A percentile compares a stretch with the other conserved stretches of the same genome.
phyloP scores from a whole-genome alignment of 2,888 invertebrate species.

The Pachycephus smyrnensis region DNA sequence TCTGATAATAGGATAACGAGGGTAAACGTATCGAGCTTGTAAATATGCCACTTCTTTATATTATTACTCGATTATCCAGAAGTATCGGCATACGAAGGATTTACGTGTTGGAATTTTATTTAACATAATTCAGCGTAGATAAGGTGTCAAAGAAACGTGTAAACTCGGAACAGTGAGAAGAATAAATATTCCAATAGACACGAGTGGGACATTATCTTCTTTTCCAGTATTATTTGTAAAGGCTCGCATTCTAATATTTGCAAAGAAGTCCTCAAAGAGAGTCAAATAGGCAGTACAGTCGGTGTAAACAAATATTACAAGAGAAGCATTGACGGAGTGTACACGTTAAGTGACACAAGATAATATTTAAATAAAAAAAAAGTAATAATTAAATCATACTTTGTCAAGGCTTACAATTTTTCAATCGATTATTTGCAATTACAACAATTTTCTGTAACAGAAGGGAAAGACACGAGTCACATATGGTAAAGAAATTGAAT shows the following conservation, averaged over 20 bases:
- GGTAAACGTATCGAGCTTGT: not conserved
- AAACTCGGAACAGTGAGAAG: not conserved
- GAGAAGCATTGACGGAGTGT: not conserved
- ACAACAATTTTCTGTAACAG: not conserved
- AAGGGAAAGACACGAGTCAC: not conserved
- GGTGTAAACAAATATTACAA: not conserved
- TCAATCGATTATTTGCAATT: not conserved
- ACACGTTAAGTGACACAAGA: not conserved
- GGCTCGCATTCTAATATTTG: not conserved
- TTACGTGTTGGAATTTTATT: not conserved
- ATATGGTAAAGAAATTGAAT: not conserved
- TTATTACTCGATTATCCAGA: not conserved
- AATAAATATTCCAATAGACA: not conserved
- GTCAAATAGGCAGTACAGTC: not conserved
- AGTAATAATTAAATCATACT: not conserved
- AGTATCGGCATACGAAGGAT: not conserved
- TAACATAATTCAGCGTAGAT: not conserved
- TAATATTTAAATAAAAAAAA: not conserved
- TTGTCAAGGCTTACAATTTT: not conserved
- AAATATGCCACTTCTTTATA: not conserved
- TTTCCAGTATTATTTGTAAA: not conserved
- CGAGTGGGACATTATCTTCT: not conserved
- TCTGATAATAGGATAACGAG: not conserved
- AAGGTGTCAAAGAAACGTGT: not conserved
- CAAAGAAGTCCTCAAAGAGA: not conserved